phyloP scores from a whole-genome alignment of 2,888 invertebrate species.

The Mythimna ferrago region DNA sequence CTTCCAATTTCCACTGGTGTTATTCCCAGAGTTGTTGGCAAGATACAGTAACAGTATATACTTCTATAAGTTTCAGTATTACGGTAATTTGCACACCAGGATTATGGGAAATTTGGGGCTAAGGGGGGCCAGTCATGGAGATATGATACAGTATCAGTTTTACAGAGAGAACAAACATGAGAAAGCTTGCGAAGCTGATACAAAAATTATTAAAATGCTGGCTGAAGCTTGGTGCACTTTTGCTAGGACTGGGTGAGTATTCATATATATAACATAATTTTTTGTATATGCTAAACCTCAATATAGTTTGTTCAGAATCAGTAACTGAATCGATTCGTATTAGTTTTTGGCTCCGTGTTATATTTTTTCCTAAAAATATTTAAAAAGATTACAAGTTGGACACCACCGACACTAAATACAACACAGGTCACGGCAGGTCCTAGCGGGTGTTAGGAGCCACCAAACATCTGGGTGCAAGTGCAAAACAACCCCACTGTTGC shows the following conservation, averaged over 20 bases:
- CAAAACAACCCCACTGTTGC: too few species aligned
- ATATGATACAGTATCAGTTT: slow-evolving; percentile 82
- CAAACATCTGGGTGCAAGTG: too few species aligned
- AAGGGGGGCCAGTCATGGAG: slow-evolving; percentile 82
- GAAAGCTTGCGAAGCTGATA: slow-evolving; percentile 70
- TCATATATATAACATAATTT: background rate
- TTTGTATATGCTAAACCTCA: too few species aligned
- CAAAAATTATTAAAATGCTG: slow-evolving; percentile 73
- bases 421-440: too few species aligned
- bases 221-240: slow-evolving; percentile 81
- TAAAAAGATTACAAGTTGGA: too few species aligned
- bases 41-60: slow-evolving; percentile 68
- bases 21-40: slow-evolving; percentile 72
- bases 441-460: too few species aligned
- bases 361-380: too few species aligned
- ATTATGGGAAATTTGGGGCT: slow-evolving; percentile 77
- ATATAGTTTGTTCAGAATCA: too few species aligned
- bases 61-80: slow-evolving; percentile 77
- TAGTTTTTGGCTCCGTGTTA: too few species aligned
- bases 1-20: slow-evolving; percentile 75
- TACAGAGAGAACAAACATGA: slow-evolving; percentile 78
- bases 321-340: too few species aligned
- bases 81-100: slow-evolving; percentile 80
- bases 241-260: slow-evolving; percentile 80
- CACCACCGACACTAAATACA: too few species aligned